Base-by-base conservation (phyloP, 2,113 vertebrate genomes). In the Apus apus region DNA sequence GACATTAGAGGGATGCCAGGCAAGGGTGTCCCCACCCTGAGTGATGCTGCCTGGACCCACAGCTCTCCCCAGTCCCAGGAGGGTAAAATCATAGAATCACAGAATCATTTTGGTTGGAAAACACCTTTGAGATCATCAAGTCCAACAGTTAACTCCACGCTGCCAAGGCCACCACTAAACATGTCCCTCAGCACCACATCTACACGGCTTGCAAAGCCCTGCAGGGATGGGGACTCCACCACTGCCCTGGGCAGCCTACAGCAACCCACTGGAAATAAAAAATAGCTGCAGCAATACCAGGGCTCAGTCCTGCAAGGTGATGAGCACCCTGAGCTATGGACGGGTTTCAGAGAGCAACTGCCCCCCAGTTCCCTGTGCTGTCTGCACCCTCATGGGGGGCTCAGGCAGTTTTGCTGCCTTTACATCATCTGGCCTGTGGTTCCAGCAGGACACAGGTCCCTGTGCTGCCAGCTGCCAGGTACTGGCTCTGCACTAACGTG, bases 371-470 rank as follows among this genome's bases (percentile, higher is more conserved):
- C 32, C 62, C 2, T 0, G 40, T 46, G 25, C 20, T 23, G 15
- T 6, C 58, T 1, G 0, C 7, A 17, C 54, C 53, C 84, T 66
- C 5, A 0, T 0, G 3, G 11, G 9, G 68, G 15, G 13, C 57
- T 65, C 1, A 0, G 26, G 5, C 1, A 2, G 11, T n/a, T 66
- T 29, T 4, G 0, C 13, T 62, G 68, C 89, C 43, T 51, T n/a
- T 19, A 4, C 84, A 51, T 64, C 32, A 2, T 4, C 38, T 3
- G 36, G 65, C 48, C 54, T 40, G 74, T 5, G 72, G 38, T 26
- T 23, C 30, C 85, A 36, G 46, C 74, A 38, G 45, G 25, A 58
- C 84, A 40, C 25, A 0, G 2, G 0, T 36, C 34, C 91, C 1
- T 0, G 58, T 54, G 72, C 38, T 58, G 66, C 51, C 64, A 67